Percentiles rank a stretch among this genome's conserved stretches.
These are phyloP conservation scores for Tympanoctomys barrerae DNA, from an alignment of 2,797 vertebrate species.

Conservation along the genomic window DNA sequence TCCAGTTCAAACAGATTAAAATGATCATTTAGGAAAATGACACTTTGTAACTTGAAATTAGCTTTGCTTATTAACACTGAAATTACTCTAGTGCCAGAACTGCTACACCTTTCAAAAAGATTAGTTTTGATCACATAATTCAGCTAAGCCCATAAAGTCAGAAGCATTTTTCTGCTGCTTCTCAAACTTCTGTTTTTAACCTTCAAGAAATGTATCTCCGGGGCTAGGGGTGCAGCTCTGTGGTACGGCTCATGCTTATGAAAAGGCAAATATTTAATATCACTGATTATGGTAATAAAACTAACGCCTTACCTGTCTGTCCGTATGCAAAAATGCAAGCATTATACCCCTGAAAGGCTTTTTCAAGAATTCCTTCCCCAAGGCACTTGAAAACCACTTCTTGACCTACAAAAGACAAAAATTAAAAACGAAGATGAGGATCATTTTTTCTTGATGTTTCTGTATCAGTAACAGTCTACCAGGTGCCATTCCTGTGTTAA, in stretches of 20 bases:
- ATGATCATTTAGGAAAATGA: constrained; percentile 69
- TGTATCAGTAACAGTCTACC: neutral
- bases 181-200: neutral
- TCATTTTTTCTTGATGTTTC: constrained; percentile 29
- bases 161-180: constrained; percentile 31
- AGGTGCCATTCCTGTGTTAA: neutral
- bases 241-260: neutral
- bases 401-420: constrained; percentile 92
- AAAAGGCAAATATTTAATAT: neutral
- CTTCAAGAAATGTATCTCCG: neutral
- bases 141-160: constrained; percentile 26
- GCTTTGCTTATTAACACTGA: constrained; percentile 57
- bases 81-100: constrained; percentile 60
- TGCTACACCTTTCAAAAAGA: constrained; percentile 10
- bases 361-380: constrained; percentile 99
- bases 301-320: constrained; percentile 95
- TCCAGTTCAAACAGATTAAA: constrained; percentile 66
- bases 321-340: constrained; percentile 99
- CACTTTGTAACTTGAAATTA: constrained; percentile 63
- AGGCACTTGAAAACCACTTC: constrained; percentile 99
- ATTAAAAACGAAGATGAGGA: neutral
- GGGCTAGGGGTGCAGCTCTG: neutral
- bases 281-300: neutral
- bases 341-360: constrained; percentile 99
- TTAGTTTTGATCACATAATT: constrained; percentile 53